Percentiles rank a stretch among this genome's conserved stretches.
phyloP scores from a whole-genome alignment of 2,888 invertebrate species.

The Cinara cedri region DNA sequence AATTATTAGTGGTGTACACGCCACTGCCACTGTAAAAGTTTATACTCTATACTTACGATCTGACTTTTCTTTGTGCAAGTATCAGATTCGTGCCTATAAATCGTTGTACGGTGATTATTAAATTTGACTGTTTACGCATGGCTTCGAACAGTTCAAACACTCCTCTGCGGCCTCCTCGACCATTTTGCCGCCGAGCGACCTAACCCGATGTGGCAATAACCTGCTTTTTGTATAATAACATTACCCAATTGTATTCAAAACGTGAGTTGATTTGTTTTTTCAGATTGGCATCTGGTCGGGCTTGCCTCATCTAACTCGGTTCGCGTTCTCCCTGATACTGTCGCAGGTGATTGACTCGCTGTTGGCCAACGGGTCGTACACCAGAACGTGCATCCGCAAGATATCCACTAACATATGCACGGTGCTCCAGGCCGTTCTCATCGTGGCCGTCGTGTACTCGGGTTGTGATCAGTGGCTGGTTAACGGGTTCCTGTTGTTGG shows the following conservation, averaged over 20 bases:
- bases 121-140: too few relatives aligned
- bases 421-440: conserved; percentile 71
- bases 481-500: conserved; percentile 71
- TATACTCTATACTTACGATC: too few relatives aligned
- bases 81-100: too few relatives aligned
- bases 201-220: too few relatives aligned
- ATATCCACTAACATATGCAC: conserved; percentile 63
- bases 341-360: conserved; percentile 39
- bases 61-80: too few relatives aligned
- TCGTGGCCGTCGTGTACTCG: conserved; percentile 70
- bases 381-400: conserved; percentile 44
- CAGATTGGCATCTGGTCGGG: conserved; percentile 60
- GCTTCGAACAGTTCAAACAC: too few relatives aligned
- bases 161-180: too few relatives aligned
- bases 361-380: conserved; percentile 44
- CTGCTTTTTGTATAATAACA: too few relatives aligned
- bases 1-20: too few relatives aligned
- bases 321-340: conserved; percentile 58
- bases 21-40: too few relatives aligned
- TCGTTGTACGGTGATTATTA: too few relatives aligned
- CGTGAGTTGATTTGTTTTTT: background rate
- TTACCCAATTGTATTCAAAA: background rate
- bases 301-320: conserved; percentile 59
- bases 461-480: conserved; percentile 69
- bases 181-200: too few relatives aligned